Evolutionary conservation across 2,888 invertebrate species (phyloP).

Genomic region (Clusia tigrina): DNA sequence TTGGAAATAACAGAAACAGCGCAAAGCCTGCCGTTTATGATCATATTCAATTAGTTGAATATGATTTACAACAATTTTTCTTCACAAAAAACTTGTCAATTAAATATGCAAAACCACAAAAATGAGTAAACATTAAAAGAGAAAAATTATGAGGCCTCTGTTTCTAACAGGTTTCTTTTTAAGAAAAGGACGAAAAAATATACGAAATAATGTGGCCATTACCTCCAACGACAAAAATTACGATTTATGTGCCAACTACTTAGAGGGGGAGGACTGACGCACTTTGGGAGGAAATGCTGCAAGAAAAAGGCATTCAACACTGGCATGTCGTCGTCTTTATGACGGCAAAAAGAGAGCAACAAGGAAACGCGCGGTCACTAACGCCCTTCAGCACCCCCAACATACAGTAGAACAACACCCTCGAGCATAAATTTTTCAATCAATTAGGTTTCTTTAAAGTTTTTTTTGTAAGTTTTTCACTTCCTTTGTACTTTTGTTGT

Average conservation of each 20-base stretch:
- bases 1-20: too few relatives aligned
- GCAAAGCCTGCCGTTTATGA: slow-evolving; percentile 28
- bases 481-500: slow-evolving; percentile 19
- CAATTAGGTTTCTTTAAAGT: slow-evolving; percentile 62
- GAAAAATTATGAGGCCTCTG: slow-evolving; percentile 22
- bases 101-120: slow-evolving; percentile 39
- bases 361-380: slow-evolving; percentile 51
- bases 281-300: slow-evolving; percentile 29
- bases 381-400: slow-evolving; percentile 43
- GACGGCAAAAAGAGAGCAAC: slow-evolving; percentile 41
- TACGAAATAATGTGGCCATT: slow-evolving; percentile 34
- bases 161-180: slow-evolving; percentile 37
- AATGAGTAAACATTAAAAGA: slow-evolving; percentile 1
- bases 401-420: slow-evolving; percentile 44
- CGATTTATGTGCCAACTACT: slow-evolving; percentile 41
- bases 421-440: slow-evolving; percentile 58
- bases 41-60: slow-evolving; percentile 38
- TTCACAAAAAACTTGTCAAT: slow-evolving; percentile 31
- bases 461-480: too few relatives aligned
- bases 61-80: slow-evolving; percentile 45
- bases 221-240: slow-evolving; percentile 37
- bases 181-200: slow-evolving; percentile 30
- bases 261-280: slow-evolving; percentile 14
- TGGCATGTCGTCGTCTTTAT: slow-evolving; percentile 53
- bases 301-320: slow-evolving; percentile 51